A percentile compares a stretch with the other conserved stretches of the same genome.
These are phyloP conservation scores for Meloidogyne exigua DNA, from an alignment of 1,140 invertebrate species.

Conservation along the genomic window DNA sequence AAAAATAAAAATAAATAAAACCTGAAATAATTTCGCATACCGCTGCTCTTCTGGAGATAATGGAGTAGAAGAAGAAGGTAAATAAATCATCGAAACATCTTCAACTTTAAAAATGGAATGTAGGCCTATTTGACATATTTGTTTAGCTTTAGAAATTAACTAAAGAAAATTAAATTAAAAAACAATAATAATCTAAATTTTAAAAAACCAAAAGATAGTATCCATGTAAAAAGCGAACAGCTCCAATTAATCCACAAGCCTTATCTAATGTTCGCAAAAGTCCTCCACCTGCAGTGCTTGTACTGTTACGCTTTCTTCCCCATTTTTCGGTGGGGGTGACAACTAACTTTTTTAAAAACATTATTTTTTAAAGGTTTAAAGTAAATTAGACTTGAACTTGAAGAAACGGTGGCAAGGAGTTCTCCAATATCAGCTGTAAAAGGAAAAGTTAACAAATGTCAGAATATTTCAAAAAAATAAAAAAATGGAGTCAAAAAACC, in stretches of 20 bases:
- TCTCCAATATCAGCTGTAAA: slow-evolving; percentile 51
- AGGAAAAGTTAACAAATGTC: too few relatives aligned
- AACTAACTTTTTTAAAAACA: slow-evolving; percentile 30
- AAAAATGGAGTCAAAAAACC: too few relatives aligned
- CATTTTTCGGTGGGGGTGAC: slow-evolving; percentile 49
- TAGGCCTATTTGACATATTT: slow-evolving; percentile 51
- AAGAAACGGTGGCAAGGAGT: slow-evolving; percentile 56
- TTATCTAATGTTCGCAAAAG: slow-evolving; percentile 56
- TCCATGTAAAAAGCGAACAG: slow-evolving; percentile 58
- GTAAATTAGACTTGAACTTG: slow-evolving; percentile 50
- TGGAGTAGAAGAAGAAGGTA: slow-evolving; percentile 41
- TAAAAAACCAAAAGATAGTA: slow-evolving; percentile 58
- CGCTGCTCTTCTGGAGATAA: slow-evolving; percentile 51
- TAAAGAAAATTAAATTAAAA: slow-evolving; percentile 27
- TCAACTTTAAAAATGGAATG: slow-evolving; percentile 61
- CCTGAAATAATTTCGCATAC: slow-evolving; percentile 60
- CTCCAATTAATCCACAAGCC: slow-evolving; percentile 60
- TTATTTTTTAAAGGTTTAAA: slow-evolving; percentile 9
- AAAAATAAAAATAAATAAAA: slow-evolving; percentile 17
- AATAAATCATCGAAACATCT: slow-evolving; percentile 60
- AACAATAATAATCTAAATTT: too few relatives aligned
- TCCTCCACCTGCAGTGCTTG: slow-evolving; percentile 28
- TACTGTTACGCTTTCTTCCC: slow-evolving; percentile 32
- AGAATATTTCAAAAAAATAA: too few relatives aligned
- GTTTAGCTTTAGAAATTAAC: slow-evolving; percentile 58